Evolutionary conservation across 1,140 invertebrate species (phyloP).

Genomic region (Heliconius nattereri): DNA sequence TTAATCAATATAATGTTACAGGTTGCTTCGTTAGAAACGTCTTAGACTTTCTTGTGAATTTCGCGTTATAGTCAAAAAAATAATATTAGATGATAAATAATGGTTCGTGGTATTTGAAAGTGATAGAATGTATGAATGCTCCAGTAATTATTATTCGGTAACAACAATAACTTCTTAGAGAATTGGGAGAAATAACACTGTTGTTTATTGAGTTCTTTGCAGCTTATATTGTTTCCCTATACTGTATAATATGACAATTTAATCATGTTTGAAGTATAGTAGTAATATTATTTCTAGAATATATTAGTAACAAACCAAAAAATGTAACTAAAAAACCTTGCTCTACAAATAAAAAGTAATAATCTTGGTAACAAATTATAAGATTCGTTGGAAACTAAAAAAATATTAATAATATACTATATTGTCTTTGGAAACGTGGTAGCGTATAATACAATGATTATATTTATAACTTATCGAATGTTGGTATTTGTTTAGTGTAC

Average conservation of each 20-base stretch:
- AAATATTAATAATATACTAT: too few relatives aligned
- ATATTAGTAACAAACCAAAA: neutral
- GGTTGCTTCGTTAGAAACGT: neutral
- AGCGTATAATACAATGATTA: too few relatives aligned
- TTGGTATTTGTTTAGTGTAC: neutral
- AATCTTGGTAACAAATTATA: too few relatives aligned
- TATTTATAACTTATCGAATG: neutral
- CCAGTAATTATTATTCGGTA: neutral
- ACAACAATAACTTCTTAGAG: neutral
- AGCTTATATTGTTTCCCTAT: neutral
- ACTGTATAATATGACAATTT: neutral
- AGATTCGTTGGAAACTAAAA: too few relatives aligned
- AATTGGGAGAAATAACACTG: neutral
- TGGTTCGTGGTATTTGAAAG: neutral
- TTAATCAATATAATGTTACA: constrained; percentile 1
- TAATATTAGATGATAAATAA: neutral
- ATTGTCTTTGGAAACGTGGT: too few relatives aligned
- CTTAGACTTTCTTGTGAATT: neutral
- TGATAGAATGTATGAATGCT: neutral
- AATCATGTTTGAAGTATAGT: neutral
- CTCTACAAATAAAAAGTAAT: too few relatives aligned
- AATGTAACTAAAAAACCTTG: too few relatives aligned
- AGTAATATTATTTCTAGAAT: neutral
- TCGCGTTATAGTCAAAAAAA: neutral
- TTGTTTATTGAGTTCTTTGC: neutral